A percentile compares a stretch with the other conserved stretches of the same genome.
phyloP scores from a whole-genome alignment of 2,113 vertebrate species.

The Raja brachyura region DNA sequence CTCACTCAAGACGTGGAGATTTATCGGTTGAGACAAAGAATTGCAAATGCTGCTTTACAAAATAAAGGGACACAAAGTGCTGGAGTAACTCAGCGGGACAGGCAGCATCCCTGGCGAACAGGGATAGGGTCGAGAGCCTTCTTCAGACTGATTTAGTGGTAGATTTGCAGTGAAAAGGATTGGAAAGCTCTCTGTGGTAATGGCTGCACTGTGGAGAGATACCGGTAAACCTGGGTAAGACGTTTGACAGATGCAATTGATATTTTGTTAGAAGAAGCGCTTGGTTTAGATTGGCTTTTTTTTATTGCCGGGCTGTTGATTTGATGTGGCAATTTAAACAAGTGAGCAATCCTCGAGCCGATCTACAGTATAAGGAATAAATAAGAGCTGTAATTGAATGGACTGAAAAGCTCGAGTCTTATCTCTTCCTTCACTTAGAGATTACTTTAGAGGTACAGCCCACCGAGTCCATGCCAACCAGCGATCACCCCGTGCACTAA shows the following conservation, averaged over 20 bases:
- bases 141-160: no score
- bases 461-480: no score
- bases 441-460: no score
- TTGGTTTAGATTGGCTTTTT: not conserved
- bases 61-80: no score
- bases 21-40: not conserved
- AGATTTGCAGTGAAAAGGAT: not conserved
- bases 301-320: not conserved
- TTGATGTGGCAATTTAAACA: not conserved
- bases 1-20: not conserved
- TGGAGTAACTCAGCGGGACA: no score
- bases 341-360: not conserved
- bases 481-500: no score
- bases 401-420: not conserved
- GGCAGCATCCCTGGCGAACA: no score
- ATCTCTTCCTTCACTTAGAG: not conserved
- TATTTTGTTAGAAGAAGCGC: not conserved
- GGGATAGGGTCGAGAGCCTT: no score
- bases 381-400: not conserved
- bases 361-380: not conserved
- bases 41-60: no score
- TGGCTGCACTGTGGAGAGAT: not conserved
- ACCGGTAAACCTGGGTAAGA: not conserved
- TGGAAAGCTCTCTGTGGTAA: not conserved
- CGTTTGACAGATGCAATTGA: not conserved